These are phyloP conservation scores for Poeciliopsis turneri DNA, from an alignment of 2,797 vertebrate genomes.

Conservation along the genomic window DNA sequence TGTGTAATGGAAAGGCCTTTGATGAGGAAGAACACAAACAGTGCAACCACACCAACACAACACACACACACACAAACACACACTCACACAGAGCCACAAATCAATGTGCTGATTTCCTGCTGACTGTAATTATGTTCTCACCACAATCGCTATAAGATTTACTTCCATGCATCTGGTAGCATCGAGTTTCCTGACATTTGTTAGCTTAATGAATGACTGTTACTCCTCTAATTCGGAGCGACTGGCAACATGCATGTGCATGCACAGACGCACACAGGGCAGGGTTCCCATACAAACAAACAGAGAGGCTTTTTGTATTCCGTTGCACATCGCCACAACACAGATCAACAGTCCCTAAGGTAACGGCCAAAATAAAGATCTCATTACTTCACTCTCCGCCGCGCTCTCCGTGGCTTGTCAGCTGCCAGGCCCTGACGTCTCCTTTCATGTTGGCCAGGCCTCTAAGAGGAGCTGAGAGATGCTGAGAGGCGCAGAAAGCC, in stretches of 20 bases:
- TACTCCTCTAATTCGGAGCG: conserved; percentile 53
- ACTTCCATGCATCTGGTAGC: conserved; percentile 59
- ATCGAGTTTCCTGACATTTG: conserved; percentile 61
- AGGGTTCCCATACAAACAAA: conserved; percentile 82
- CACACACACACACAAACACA: conserved; percentile 28
- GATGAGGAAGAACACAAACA: conserved; percentile 72
- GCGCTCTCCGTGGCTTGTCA: conserved; percentile 83
- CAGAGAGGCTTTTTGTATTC: conserved; percentile 78
- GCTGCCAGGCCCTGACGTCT: conserved; percentile 98
- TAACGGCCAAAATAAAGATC: conserved; percentile 84
- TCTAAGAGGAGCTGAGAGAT: conserved; percentile 78
- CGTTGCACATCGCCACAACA: conserved; percentile 78
- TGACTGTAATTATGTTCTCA: conserved; percentile 63
- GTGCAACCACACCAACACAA: conserved; percentile 55
- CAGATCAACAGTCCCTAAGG: conserved; percentile 81
- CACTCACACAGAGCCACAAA: conserved; percentile 33
- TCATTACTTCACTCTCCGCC: conserved; percentile 71
- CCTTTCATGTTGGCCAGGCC: conserved; percentile 94
- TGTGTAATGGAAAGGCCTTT: conserved; percentile 70
- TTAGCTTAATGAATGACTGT: conserved; percentile 59
- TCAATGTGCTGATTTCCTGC: conserved; percentile 49
- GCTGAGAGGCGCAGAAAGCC: conserved; percentile 77
- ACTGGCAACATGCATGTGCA: conserved; percentile 38
- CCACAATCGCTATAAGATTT: conserved; percentile 49
- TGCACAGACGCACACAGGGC: conserved; percentile 13